Base-by-base conservation (phyloP, 2,888 invertebrate species). In the Limnephilus marmoratus region DNA sequence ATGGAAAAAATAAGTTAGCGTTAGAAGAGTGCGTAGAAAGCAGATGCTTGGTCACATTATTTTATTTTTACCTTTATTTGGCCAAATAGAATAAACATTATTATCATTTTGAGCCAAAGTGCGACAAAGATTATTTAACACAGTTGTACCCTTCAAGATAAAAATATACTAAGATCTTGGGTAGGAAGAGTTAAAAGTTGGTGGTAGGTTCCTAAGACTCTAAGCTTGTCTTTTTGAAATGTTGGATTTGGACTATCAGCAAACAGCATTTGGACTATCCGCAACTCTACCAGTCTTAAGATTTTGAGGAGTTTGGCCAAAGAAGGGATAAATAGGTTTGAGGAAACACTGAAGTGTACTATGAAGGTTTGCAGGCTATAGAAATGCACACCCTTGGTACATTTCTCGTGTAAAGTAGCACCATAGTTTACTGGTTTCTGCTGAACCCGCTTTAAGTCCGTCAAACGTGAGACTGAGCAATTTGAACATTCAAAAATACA, bases 281-380 rank as follows among this genome's bases (percentile, higher is more conserved):
- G 68, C 68, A 68, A 68, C 68, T 68, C 68, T 68, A 68, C 68
- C 68, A 68, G 68, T 68, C 68, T 68, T 68, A 24, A 68, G 68
- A 68, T 68, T 68, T 68, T 68, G 68, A 68, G 68, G 68, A 68
- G 68, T 68, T 68, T 68, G 15, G 83, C 83, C 83, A 83, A 83
- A 83, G 37, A 37, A 83, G 37, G 37, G 83, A 83, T 83, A 24
- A 83, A 83, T 34, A 83, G 83, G 83, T 24, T 83, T 68, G n/a
- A 68, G n/a, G n/a, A 68, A 68, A 68, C 68, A 68, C n/a, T 68
- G 68, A 68, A 68, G 68, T 68, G 68, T n/a, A 68, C 68, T 68
- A 68, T 68, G 68, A 68, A 68, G 68, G 68, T 68, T 68, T 68
- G 68, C 68, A 68, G 68, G 68, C 68, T 68, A n/a, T 68, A 68